Evolutionary conservation across 2,113 vertebrate genomes (phyloP).

Genomic region (Elgaria multicarinata): DNA sequence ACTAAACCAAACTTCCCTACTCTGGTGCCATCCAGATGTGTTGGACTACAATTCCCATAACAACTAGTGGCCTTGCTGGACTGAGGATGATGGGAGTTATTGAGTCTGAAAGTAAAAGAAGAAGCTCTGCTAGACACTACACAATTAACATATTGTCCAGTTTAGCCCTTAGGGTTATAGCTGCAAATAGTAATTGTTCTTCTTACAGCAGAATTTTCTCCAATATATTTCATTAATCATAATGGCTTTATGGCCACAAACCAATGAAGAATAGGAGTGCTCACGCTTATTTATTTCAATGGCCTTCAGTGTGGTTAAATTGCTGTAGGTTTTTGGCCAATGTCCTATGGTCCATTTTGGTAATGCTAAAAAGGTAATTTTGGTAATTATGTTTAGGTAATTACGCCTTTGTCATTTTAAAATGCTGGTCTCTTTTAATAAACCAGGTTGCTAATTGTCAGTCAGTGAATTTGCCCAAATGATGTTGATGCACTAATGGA

Average conservation of each 20-base stretch:
- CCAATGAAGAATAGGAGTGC: neutral
- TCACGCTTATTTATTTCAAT: neutral
- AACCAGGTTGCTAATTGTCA: neutral
- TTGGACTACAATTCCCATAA: too few relatives aligned
- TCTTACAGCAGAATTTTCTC: neutral
- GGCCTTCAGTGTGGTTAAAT: neutral
- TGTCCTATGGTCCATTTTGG: neutral
- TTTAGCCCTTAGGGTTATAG: too few relatives aligned
- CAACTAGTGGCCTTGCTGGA: too few relatives aligned
- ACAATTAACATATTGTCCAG: too few relatives aligned
- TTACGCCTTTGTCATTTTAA: neutral
- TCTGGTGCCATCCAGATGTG: too few relatives aligned
- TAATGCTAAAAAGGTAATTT: too few relatives aligned
- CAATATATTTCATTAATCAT: neutral
- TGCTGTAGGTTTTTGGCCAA: too few relatives aligned
- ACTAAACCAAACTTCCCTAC: too few relatives aligned
- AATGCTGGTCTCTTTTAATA: neutral
- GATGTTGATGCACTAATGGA: neutral
- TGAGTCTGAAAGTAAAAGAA: too few relatives aligned
- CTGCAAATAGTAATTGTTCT: neutral
- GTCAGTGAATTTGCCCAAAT: neutral
- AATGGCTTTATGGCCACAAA: neutral
- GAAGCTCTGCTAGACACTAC: too few relatives aligned
- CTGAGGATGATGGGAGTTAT: too few relatives aligned
- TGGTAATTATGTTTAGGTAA: too few relatives aligned